A percentile compares a stretch with the other conserved stretches of the same genome.
Conservation (phyloP, 1,140 invertebrate species). For the Aphelinus certus region DNA sequence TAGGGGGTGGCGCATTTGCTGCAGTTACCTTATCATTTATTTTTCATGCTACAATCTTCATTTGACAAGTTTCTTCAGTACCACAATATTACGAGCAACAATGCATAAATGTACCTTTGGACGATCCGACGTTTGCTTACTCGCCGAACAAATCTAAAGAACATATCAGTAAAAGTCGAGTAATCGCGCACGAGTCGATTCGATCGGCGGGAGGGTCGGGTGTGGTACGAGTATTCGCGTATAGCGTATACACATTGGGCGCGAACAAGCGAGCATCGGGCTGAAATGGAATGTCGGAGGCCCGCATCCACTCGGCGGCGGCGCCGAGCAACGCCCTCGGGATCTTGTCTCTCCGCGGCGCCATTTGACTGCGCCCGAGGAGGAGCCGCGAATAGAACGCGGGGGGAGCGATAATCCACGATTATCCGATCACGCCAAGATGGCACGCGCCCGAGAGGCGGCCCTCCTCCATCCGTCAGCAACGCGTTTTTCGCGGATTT, state of each 20-base stretch:
- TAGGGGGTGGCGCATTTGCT: too few relatives aligned
- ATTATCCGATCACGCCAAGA: slow-evolving; percentile 12
- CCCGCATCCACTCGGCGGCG: not conserved
- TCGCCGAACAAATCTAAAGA: too few relatives aligned
- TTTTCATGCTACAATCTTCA: too few relatives aligned
- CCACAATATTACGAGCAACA: too few relatives aligned
- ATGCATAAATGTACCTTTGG: too few relatives aligned
- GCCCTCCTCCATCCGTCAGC: too few relatives aligned
- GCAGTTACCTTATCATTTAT: too few relatives aligned
- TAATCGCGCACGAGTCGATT: not conserved
- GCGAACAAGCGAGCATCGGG: slow-evolving; percentile 25
- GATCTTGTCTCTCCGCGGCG: not conserved
- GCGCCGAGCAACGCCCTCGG: slow-evolving; percentile 10
- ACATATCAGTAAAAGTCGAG: too few relatives aligned
- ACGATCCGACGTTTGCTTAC: too few relatives aligned
- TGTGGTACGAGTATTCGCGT: not conserved
- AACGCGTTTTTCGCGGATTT: not conserved
- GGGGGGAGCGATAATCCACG: slow-evolving; percentile 25
- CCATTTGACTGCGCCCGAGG: slow-evolving; percentile 7
- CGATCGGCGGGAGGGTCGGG: not conserved
- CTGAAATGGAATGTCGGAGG: slow-evolving; percentile 25
- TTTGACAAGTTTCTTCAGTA: too few relatives aligned
- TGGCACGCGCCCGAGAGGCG: not conserved
- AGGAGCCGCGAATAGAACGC: not conserved
- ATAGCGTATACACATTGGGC: not conserved